Percentiles rank a stretch among this genome's conserved stretches.
Evolutionary conservation across 2,888 invertebrate genomes (phyloP).

Genomic region (Limnephilus lunatus): DNA sequence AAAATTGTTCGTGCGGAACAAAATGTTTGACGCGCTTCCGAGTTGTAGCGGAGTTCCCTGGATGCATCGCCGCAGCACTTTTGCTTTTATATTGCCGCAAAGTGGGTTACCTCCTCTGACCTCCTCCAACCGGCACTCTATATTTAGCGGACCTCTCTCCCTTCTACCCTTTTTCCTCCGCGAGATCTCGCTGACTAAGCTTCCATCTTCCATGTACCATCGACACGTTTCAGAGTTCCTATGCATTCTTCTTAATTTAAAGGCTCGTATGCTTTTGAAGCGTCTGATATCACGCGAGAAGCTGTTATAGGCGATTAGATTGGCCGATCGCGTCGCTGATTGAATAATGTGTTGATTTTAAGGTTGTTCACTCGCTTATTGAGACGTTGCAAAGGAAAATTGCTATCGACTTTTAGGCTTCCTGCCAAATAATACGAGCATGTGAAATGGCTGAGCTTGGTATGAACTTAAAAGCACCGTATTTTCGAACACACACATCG

Average conservation of each 20-base stretch:
- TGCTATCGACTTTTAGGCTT: slow-evolving; percentile 48
- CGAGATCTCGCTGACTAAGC: slow-evolving; percentile 33
- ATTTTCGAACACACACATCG: slow-evolving; percentile 17
- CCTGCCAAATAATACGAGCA: slow-evolving; percentile 49
- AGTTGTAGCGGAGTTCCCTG: not conserved
- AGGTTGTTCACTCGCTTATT: slow-evolving; percentile 51
- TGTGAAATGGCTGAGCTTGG: slow-evolving; percentile 23
- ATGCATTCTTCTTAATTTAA: not conserved
- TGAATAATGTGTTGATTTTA: slow-evolving; percentile 39
- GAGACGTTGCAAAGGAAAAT: slow-evolving; percentile 26
- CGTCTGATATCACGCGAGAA: not conserved
- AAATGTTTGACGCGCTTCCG: not conserved
- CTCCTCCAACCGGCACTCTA: not conserved
- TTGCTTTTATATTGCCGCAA: slow-evolving; percentile 6
- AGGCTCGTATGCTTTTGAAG: not conserved
- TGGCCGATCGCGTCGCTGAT: slow-evolving; percentile 32
- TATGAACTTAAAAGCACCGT: not conserved
- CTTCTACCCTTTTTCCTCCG: slow-evolving; percentile 11
- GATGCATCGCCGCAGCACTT: not conserved
- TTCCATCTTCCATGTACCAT: not conserved
- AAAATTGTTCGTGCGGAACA: not conserved
- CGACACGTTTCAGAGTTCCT: not conserved
- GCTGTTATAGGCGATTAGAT: not conserved
- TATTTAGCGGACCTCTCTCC: slow-evolving; percentile 29
- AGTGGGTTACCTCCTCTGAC: slow-evolving; percentile 34